These are phyloP conservation scores for Coboldia fuscipes DNA, from an alignment of 1,140 invertebrate species.

Conservation along the genomic window DNA sequence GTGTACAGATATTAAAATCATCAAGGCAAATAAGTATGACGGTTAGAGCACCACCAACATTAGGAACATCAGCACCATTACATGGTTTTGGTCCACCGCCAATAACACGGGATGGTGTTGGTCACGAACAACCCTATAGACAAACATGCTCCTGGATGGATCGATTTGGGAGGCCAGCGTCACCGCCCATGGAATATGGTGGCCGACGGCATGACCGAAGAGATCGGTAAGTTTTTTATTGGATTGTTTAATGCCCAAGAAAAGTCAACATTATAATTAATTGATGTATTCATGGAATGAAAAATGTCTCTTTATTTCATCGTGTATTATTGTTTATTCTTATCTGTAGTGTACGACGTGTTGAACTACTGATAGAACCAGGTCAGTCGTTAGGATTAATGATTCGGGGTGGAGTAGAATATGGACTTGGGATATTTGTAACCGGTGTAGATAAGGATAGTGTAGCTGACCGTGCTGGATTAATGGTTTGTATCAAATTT, in stretches of 20 bases:
- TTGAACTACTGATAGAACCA: constrained; percentile 67
- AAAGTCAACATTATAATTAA: background rate
- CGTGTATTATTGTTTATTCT: background rate
- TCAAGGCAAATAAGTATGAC: constrained; percentile 70
- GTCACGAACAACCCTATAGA: constrained; percentile 32
- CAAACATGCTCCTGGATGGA: constrained; percentile 87
- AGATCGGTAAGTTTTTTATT: constrained; percentile 11
- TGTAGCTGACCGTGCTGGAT: constrained; percentile 68
- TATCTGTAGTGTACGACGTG: constrained; percentile 26
- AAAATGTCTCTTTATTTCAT: background rate
- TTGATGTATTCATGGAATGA: too few relatives aligned
- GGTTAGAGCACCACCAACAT: constrained; percentile 41
- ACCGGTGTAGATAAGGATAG: constrained; percentile 85
- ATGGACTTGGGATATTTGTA: constrained; percentile 85
- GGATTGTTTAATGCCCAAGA: background rate
- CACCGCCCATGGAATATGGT: constrained; percentile 47
- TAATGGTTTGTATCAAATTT: constrained; percentile 45
- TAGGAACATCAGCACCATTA: constrained; percentile 19
- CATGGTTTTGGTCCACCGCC: constrained; percentile 22
- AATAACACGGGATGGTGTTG: constrained; percentile 22
- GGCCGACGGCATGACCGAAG: constrained; percentile 17
- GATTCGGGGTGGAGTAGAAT: constrained; percentile 84
- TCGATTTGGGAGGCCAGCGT: constrained; percentile 62
- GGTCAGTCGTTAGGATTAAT: constrained; percentile 78
- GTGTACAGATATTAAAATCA: constrained; percentile 65